Conservation (phyloP, 2,888 invertebrate species). For the Lasioglossum villosulum region DNA sequence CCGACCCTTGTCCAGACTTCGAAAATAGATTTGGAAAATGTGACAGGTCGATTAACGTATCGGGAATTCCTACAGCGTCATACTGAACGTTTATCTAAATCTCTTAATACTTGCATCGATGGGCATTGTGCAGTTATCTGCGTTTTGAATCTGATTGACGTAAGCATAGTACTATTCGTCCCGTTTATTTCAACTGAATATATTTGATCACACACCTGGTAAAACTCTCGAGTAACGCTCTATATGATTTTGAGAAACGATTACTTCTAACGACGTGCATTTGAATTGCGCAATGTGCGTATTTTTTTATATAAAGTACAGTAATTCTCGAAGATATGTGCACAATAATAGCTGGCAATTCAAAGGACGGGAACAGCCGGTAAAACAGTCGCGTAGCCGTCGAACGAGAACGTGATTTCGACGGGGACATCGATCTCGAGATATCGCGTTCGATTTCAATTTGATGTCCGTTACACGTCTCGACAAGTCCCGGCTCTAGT, state of each 20-base stretch:
- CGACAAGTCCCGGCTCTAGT: neutral
- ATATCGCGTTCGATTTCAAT: conserved; percentile 9
- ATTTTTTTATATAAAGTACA: no score
- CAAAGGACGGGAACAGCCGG: neutral
- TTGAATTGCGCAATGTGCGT: no score
- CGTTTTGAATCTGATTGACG: neutral
- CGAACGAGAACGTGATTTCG: neutral
- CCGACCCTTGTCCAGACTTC: neutral
- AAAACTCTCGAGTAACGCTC: no score
- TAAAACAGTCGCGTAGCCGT: neutral
- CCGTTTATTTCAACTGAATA: neutral
- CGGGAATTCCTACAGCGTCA: neutral
- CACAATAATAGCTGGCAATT: neutral
- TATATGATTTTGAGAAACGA: no score
- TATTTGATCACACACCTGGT: no score
- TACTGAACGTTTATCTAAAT: neutral
- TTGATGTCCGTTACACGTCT: conserved; percentile 4
- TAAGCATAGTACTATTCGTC: no score
- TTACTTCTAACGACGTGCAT: no score
- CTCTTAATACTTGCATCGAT: neutral
- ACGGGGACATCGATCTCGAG: neutral
- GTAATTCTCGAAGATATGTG: neutral
- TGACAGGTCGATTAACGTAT: neutral
- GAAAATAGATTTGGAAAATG: neutral
- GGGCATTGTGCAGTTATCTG: neutral